Conservation (phyloP, 2,113 vertebrate genomes). For the Pholis gunnellus region DNA sequence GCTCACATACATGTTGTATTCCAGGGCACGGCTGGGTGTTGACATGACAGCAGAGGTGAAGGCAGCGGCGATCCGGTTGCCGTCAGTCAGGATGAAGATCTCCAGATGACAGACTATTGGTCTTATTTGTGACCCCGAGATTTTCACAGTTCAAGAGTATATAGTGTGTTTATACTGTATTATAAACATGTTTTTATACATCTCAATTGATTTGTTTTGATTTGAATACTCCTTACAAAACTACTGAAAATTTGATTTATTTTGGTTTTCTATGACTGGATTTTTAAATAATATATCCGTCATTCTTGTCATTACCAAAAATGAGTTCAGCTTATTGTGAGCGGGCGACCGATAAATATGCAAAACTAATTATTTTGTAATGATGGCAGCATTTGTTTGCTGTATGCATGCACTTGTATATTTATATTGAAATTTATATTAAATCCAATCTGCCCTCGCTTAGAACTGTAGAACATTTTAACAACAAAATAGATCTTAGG, state of each 20-base stretch:
- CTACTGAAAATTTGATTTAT: background rate
- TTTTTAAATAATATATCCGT: background rate
- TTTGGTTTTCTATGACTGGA: background rate
- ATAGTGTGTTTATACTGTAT: background rate
- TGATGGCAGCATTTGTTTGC: background rate
- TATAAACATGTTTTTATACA: constrained; percentile 3
- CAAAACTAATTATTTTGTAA: no score
- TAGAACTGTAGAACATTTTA: background rate
- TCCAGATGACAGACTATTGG: constrained; percentile 43
- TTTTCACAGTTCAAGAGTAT: background rate
- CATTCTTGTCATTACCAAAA: background rate
- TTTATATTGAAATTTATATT: background rate
- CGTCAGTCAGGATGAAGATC: constrained; percentile 83
- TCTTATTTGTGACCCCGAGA: background rate
- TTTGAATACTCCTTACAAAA: background rate
- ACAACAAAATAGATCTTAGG: background rate
- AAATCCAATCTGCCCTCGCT: background rate
- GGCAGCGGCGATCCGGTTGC: constrained; percentile 88
- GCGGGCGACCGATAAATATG: background rate
- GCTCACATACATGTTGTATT: constrained; percentile 15
- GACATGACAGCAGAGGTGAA: constrained; percentile 91
- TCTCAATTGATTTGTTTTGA: background rate
- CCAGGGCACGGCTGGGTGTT: constrained; percentile 89
- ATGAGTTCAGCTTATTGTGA: background rate
- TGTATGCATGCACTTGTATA: background rate